These are phyloP conservation scores for Entomyzon cyanotis DNA, from an alignment of 2,113 vertebrate species.

Conservation along the genomic window DNA sequence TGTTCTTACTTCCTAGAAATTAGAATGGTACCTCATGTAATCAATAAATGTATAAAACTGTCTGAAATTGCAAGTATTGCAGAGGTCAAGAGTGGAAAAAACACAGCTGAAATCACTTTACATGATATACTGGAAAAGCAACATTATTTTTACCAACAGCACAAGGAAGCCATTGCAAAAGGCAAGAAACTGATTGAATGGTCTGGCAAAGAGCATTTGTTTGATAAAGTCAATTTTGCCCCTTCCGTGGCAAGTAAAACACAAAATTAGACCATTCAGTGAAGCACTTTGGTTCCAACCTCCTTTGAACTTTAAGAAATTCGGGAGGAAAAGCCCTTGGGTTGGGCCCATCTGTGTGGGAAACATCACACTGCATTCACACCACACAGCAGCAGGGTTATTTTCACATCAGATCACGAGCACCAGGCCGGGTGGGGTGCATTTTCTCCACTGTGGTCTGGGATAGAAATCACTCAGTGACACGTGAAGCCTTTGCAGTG, in stretches of 20 bases:
- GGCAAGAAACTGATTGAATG: constrained; percentile 37
- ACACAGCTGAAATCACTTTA: constrained; percentile 46
- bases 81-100: constrained; percentile 43
- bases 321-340: not conserved
- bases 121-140: constrained; percentile 43
- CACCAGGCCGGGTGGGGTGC: not conserved
- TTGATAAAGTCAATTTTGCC: constrained; percentile 2
- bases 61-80: constrained; percentile 28
- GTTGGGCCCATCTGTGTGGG: not conserved
- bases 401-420: not conserved
- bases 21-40: constrained; percentile 44
- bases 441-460: not conserved
- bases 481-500: not conserved
- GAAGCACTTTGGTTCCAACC: not conserved
- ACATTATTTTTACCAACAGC: constrained; percentile 52
- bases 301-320: not conserved
- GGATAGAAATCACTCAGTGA: not conserved
- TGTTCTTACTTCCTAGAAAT: constrained; percentile 56
- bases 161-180: constrained; percentile 4
- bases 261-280: not conserved
- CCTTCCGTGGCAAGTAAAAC: not conserved
- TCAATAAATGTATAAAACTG: constrained; percentile 59
- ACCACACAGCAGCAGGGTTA: not conserved
- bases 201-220: not conserved
- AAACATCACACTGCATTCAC: not conserved